A percentile compares a stretch with the other conserved stretches of the same genome.
These are phyloP conservation scores for Mormoops blainvillei DNA, from an alignment of 2,113 vertebrate species.

Conservation along the genomic window DNA sequence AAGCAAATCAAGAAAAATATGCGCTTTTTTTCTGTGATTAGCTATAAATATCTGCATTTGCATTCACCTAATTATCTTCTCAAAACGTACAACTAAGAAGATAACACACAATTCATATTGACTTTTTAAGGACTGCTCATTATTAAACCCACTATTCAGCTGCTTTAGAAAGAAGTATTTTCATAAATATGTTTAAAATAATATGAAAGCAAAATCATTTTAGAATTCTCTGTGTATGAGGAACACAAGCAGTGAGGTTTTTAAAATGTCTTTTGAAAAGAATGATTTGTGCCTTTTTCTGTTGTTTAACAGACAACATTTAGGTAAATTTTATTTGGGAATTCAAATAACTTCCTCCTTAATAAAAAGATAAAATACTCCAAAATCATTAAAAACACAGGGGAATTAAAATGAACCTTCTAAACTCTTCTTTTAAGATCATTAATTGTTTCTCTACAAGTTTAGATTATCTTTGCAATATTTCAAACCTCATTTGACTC, in stretches of 20 bases:
- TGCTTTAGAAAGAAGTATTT: neutral
- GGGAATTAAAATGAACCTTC: neutral
- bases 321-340: neutral
- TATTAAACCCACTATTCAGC: neutral
- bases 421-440: neutral
- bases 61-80: neutral
- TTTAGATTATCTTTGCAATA: neutral
- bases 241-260: neutral
- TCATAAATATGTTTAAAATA: neutral
- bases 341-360: neutral
- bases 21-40: neutral
- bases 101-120: neutral
- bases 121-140: neutral
- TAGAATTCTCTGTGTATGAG: neutral
- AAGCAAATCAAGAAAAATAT: neutral
- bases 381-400: neutral
- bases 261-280: neutral
- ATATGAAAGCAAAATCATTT: neutral
- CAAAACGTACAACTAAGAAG: neutral
- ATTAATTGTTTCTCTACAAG: neutral
- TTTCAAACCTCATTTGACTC: slow-evolving; percentile 15
- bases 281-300: neutral
- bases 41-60: neutral
- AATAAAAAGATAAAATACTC: neutral
- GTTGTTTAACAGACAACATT: neutral